These are phyloP conservation scores for Holacanthus passer DNA, from an alignment of 2,113 vertebrate genomes.

Conservation along the genomic window DNA sequence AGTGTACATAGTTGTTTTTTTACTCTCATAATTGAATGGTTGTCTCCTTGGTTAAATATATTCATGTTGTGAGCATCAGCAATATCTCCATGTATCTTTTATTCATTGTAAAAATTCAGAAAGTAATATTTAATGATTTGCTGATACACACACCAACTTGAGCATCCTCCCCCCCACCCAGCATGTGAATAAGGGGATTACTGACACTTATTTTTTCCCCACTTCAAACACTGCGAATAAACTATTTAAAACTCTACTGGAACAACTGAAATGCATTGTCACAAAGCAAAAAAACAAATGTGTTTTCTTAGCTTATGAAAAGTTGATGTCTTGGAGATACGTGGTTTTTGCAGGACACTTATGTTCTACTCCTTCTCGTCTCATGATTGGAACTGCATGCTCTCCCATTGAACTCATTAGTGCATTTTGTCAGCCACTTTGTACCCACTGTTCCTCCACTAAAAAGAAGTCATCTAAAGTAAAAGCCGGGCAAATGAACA, in stretches of 20 bases:
- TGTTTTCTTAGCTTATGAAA: slow-evolving; percentile 1
- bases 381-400: not conserved
- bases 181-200: too few relatives aligned
- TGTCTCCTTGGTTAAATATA: too few relatives aligned
- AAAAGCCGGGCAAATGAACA: slow-evolving; percentile 17
- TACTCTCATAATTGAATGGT: too few relatives aligned
- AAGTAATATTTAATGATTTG: too few relatives aligned
- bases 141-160: too few relatives aligned
- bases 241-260: not conserved
- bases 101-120: too few relatives aligned
- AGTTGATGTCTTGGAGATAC: not conserved
- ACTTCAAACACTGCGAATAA: too few relatives aligned
- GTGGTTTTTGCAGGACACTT: not conserved
- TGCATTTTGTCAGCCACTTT: not conserved
- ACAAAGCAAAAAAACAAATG: not conserved
- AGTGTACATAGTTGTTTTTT: too few relatives aligned
- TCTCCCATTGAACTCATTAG: not conserved
- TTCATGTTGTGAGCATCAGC: too few relatives aligned
- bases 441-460: not conserved
- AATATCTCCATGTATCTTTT: too few relatives aligned
- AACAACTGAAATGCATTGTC: not conserved
- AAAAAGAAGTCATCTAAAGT: not conserved
- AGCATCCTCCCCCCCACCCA: too few relatives aligned
- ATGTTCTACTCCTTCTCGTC: not conserved
- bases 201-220: too few relatives aligned